A percentile compares a stretch with the other conserved stretches of the same genome.
Conservation (phyloP, 2,888 invertebrate genomes). For the Cremastinae sp. region DNA sequence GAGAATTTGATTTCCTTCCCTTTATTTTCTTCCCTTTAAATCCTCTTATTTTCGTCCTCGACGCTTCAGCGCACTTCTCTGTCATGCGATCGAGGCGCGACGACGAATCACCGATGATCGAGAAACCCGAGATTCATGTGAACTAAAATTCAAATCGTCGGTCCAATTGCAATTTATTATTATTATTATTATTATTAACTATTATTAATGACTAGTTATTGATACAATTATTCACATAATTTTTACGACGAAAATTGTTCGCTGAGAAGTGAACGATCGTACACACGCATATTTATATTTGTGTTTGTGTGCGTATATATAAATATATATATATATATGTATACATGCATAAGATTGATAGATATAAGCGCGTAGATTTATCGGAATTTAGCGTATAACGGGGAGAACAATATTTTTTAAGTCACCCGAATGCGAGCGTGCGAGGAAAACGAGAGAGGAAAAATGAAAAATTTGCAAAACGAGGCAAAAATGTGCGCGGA, state of each 20-base stretch:
- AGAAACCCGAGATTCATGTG: conserved; percentile 61
- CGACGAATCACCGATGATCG: conserved; percentile 57
- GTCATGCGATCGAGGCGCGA: conserved; percentile 21
- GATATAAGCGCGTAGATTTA: conserved; percentile 40
- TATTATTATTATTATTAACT: conserved; percentile 56
- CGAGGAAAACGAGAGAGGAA: conserved; percentile 17
- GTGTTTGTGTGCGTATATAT: conserved; percentile 29
- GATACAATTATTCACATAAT: conserved; percentile 54
- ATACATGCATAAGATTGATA: conserved; percentile 40
- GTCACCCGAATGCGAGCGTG: conserved; percentile 27
- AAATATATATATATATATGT: conserved; percentile 22
- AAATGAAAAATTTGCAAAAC: conserved; percentile 23
- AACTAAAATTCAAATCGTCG: conserved; percentile 47
- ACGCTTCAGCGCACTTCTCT: conserved; percentile 27
- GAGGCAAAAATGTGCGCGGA: too few relatives aligned
- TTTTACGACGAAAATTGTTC: conserved; percentile 52
- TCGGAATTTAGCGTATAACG: conserved; percentile 26
- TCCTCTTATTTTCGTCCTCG: conserved; percentile 31
- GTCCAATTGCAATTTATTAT: conserved; percentile 64
- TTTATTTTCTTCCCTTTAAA: too few relatives aligned
- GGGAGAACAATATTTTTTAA: conserved; percentile 54
- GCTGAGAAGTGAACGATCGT: conserved; percentile 52
- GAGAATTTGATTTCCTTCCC: conserved; percentile 32
- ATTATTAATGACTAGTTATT: conserved; percentile 54
- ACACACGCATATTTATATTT: conserved; percentile 49